These are phyloP conservation scores for Crotalus horridus DNA, from an alignment of 2,113 vertebrate genomes.

Conservation along the genomic window DNA sequence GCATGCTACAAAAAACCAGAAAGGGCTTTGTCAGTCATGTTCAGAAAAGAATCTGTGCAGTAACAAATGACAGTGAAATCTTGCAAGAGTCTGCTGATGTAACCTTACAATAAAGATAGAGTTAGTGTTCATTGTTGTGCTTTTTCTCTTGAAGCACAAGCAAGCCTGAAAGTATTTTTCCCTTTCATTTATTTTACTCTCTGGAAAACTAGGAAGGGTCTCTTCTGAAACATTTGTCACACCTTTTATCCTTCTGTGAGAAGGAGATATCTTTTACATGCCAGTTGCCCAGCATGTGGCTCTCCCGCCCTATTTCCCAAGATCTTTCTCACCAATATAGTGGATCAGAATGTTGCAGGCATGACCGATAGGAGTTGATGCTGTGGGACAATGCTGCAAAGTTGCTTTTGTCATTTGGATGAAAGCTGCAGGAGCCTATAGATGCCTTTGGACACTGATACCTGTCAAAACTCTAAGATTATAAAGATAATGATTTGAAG, in stretches of 20 bases:
- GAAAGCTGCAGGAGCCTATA: not conserved
- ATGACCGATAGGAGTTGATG: not conserved
- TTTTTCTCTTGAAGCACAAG: not conserved
- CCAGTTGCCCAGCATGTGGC: not conserved
- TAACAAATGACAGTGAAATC: not conserved
- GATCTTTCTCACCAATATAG: not conserved
- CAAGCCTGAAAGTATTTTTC: not conserved
- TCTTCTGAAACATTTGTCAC: not conserved
- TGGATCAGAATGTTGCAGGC: not conserved
- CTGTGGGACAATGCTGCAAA: not conserved
- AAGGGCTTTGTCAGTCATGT: not conserved
- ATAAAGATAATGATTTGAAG: not conserved
- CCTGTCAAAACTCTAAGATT: not conserved
- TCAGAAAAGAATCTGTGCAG: not conserved
- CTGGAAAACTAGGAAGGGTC: not conserved
- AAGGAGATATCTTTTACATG: not conserved
- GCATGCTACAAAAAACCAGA: not conserved
- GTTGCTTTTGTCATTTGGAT: not conserved
- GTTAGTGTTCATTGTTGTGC: not conserved
- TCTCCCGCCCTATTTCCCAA: not conserved
- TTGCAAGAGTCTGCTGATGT: not conserved
- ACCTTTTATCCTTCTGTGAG: not conserved
- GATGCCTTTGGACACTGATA: not conserved
- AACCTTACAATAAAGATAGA: not conserved
- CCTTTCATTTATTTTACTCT: not conserved